Conservation (phyloP, 2,888 invertebrate species). For the Andrena haemorrhoa region DNA sequence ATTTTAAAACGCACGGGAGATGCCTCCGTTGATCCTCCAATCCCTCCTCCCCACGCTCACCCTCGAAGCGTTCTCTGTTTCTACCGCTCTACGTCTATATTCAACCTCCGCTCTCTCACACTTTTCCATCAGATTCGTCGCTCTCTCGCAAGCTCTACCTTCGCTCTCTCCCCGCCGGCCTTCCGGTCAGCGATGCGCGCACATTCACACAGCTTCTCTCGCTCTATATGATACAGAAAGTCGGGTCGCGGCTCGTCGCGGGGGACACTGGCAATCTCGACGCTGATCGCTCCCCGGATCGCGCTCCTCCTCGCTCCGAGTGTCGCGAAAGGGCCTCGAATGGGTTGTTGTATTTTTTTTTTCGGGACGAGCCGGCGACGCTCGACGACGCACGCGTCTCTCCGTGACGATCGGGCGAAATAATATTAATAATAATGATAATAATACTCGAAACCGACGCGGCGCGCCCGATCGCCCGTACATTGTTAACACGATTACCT, state of each 20-base stretch:
- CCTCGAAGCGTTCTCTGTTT: slow-evolving; percentile 17
- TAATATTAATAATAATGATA: slow-evolving; percentile 69
- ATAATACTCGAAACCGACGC: slow-evolving; percentile 72
- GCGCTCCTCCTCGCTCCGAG: neutral
- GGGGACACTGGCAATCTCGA: neutral
- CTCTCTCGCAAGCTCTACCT: neutral
- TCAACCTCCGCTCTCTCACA: neutral
- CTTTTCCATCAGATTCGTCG: neutral
- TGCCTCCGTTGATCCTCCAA: slow-evolving; percentile 53
- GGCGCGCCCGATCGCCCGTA: slow-evolving; percentile 55
- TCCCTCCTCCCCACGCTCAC: neutral
- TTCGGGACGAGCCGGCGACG: slow-evolving; percentile 29
- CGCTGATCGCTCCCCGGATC: neutral
- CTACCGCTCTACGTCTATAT: slow-evolving; percentile 34
- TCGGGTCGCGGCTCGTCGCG: slow-evolving; percentile 66
- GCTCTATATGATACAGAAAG: slow-evolving; percentile 39
- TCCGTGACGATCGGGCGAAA: slow-evolving; percentile 51
- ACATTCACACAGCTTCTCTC: slow-evolving; percentile 28
- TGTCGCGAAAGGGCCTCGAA: neutral
- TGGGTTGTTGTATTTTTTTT: too few relatives aligned
- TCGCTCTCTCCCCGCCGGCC: neutral
- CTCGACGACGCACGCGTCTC: slow-evolving; percentile 15
- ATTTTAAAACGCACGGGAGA: slow-evolving; percentile 79
- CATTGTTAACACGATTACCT: slow-evolving; percentile 74
- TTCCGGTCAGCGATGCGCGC: neutral